Base-by-base conservation (phyloP, 2,797 vertebrate genomes). In the Odontamblyopus lacepedii region DNA sequence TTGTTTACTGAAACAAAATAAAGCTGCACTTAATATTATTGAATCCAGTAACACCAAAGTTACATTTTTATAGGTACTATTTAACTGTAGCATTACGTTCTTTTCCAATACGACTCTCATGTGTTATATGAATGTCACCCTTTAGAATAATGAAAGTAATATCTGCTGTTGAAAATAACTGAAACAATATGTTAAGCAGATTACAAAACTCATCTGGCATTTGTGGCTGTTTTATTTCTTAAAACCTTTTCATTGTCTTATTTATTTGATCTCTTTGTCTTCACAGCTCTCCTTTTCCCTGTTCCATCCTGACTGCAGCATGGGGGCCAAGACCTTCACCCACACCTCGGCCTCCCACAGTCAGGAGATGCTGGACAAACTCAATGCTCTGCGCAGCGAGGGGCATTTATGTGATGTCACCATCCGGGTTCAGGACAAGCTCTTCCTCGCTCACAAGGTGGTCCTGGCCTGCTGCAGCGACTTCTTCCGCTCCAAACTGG, bases 391-490 rank as follows among this genome's bases (percentile, higher is more conserved):
- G 6, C 95, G 96, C 56, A 97, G 95, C 0, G 95, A 96, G 66
- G 96, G 96, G 2, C 96, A 99, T 80, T 95, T 99, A 50, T 99
- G 98, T 32, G 98, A 99, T 23, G 95, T 99, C 88, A 99, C 97
- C 85, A 97, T 99, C 81, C 95, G 98, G 85, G 98, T 99, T 27
- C 98, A 99, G 89, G 98, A 99, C 92, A 98, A 98, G 90, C 95
- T 98, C 85, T 99, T 99, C 89, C 90, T 97, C 78, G 98, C 98
- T 3, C 98, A 99, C 90, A 99, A 99, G 87, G 98, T 99, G 86
- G 98, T 99, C n/a, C 90, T 99, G 88, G 98, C 98, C 19, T 98
- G 97, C 86, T 99, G 97, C 92, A 98, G 97, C 1, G 98, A 99
- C 79, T 99, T 99, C 87, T 98, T 99, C 89, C 96, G 96, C 67